Percentiles rank a stretch among this genome's conserved stretches.
Conservation (phyloP, 2,888 invertebrate species). For the Sympetrum striolatum region DNA sequence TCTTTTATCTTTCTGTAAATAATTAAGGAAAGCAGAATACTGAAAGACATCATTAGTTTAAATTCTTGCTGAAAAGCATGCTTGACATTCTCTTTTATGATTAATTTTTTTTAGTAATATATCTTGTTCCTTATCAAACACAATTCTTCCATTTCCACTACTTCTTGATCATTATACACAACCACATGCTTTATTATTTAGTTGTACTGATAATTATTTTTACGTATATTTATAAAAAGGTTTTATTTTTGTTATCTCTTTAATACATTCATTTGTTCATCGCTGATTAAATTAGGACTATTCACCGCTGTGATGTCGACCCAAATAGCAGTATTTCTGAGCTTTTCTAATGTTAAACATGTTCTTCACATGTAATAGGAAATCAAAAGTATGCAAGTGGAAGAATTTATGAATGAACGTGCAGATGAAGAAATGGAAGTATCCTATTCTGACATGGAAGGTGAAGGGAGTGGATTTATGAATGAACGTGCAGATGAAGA, state of each 20-base stretch:
- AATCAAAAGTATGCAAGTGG: constrained; percentile 71
- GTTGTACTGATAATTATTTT: neutral
- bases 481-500: constrained; percentile 45
- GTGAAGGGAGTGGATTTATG: constrained; percentile 42
- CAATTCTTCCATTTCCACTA: neutral
- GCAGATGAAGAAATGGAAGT: constrained; percentile 89
- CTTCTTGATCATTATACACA: neutral
- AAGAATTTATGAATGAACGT: constrained; percentile 68
- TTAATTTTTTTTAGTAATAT: neutral
- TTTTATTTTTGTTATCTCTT: neutral
- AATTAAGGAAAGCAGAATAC: too few relatives aligned
- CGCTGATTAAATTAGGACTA: neutral
- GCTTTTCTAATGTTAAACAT: neutral
- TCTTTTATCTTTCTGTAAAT: too few relatives aligned
- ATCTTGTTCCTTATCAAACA: neutral
- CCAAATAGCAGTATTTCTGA: neutral
- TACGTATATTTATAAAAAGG: neutral
- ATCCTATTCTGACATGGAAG: constrained; percentile 75
- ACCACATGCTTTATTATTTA: neutral
- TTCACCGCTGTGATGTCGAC: neutral
- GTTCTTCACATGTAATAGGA: constrained; percentile 61
- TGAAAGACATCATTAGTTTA: too few relatives aligned
- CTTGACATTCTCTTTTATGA: neutral
- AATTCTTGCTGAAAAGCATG: neutral
- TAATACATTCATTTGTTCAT: neutral